These are phyloP conservation scores for Dexiosoma caninum DNA, from an alignment of 2,888 invertebrate species.

Conservation along the genomic window DNA sequence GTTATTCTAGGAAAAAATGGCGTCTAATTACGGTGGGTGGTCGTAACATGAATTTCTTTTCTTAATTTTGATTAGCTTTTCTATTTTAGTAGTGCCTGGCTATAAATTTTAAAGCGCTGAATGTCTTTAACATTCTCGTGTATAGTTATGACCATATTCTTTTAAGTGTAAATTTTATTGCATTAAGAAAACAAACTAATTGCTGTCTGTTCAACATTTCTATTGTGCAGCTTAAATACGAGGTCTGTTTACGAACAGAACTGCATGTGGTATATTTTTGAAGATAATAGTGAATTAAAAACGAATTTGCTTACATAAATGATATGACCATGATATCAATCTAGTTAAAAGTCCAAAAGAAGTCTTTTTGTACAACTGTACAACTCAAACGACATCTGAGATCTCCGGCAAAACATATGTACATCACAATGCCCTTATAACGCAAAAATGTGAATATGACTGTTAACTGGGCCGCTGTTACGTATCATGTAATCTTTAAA, in stretches of 20 bases:
- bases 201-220: conserved; percentile 46
- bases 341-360: too few species aligned
- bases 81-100: background rate
- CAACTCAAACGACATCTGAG: too few species aligned
- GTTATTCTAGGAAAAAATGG: conserved; percentile 60
- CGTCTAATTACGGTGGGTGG: conserved; percentile 61
- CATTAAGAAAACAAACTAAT: conserved; percentile 22
- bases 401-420: too few species aligned
- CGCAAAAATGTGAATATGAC: too few species aligned
- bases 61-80: background rate
- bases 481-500: background rate
- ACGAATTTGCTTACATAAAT: too few species aligned
- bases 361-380: too few species aligned
- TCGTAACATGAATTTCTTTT: conserved; percentile 42
- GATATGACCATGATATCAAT: too few species aligned
- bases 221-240: background rate
- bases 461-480: background rate
- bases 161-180: conserved; percentile 51
- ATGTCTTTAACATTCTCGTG: background rate
- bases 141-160: conserved; percentile 26
- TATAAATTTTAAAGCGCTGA: background rate
- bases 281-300: too few species aligned
- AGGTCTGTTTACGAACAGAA: background rate
- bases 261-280: too few species aligned
- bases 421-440: too few species aligned